These are phyloP conservation scores for Rhadina sibilatrix DNA, from an alignment of 2,113 vertebrate species.

Conservation along the genomic window DNA sequence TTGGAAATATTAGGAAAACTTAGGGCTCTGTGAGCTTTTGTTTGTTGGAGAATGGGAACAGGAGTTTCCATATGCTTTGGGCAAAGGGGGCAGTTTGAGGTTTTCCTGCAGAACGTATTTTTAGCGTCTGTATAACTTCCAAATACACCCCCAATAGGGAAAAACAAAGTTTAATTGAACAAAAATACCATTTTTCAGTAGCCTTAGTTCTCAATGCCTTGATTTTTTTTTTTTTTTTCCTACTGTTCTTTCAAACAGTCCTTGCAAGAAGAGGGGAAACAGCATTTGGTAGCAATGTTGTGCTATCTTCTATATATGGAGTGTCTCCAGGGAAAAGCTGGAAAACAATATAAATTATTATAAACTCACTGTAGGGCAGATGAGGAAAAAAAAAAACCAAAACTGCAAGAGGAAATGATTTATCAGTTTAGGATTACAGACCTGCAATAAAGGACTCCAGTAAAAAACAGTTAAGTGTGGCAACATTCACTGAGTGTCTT, in stretches of 20 bases:
- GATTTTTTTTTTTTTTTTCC: not conserved
- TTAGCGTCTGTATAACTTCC: not conserved
- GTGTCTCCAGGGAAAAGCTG: not conserved
- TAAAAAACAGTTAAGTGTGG: not conserved
- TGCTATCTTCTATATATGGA: not conserved
- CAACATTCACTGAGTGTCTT: not conserved
- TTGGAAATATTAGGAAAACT: not conserved
- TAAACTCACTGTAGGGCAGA: not conserved
- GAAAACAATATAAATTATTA: not conserved
- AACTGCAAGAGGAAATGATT: not conserved
- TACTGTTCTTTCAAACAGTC: not conserved
- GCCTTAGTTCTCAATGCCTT: not conserved
- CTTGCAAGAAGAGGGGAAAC: not conserved
- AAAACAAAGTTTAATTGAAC: constrained; percentile 24
- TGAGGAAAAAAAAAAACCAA: not conserved
- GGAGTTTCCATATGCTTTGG: constrained; percentile 6
- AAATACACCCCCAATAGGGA: not conserved
- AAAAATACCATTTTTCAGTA: not conserved
- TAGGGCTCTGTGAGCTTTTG: not conserved
- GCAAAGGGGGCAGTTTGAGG: not conserved
- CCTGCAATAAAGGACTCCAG: not conserved
- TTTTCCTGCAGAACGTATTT: constrained; percentile 5
- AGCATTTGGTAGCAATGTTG: not conserved
- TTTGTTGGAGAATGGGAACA: not conserved
- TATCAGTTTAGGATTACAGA: not conserved